Conservation (phyloP, 35 echinoderm and acorn worm genomes). For the Apostichopus parvimensis region DNA sequence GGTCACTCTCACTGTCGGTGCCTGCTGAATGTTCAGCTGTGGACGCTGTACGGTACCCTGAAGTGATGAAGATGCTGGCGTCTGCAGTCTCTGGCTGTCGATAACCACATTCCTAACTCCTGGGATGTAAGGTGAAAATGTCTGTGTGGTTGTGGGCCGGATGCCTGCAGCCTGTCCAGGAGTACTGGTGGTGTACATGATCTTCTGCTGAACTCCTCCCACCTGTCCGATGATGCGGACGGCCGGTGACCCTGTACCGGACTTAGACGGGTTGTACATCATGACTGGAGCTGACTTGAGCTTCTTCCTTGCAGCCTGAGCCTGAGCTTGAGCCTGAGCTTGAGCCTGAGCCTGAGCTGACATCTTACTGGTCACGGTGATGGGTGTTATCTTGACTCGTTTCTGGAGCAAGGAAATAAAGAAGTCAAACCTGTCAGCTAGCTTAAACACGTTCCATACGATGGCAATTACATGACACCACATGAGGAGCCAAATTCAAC, state of each 20-base stretch:
- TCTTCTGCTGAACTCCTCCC: constrained; percentile 9
- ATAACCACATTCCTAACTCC: constrained; percentile 31
- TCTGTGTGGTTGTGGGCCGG: background rate
- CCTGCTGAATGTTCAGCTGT: background rate
- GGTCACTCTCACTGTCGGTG: background rate
- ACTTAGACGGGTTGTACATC: constrained; percentile 49
- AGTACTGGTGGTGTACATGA: constrained; percentile 33
- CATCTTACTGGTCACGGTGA: background rate
- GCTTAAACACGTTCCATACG: too few relatives aligned
- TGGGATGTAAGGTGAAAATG: constrained; percentile 17
- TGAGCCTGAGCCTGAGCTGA: background rate
- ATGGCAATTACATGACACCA: too few relatives aligned
- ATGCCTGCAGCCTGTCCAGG: background rate
- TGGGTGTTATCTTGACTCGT: constrained; percentile 21
- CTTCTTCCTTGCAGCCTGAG: constrained; percentile 39
- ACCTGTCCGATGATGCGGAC: constrained; percentile 26
- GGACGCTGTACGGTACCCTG: background rate
- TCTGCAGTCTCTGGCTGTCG: constrained; percentile 26
- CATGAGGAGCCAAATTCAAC: too few relatives aligned
- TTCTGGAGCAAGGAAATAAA: background rate
- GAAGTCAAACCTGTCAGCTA: background rate
- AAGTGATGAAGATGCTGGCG: constrained; percentile 14
- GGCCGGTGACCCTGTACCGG: background rate
- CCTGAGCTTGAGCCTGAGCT: background rate
- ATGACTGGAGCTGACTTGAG: constrained; percentile 55